Base-by-base conservation (phyloP, 1,140 invertebrate species). In the Scylla paramamosain region DNA sequence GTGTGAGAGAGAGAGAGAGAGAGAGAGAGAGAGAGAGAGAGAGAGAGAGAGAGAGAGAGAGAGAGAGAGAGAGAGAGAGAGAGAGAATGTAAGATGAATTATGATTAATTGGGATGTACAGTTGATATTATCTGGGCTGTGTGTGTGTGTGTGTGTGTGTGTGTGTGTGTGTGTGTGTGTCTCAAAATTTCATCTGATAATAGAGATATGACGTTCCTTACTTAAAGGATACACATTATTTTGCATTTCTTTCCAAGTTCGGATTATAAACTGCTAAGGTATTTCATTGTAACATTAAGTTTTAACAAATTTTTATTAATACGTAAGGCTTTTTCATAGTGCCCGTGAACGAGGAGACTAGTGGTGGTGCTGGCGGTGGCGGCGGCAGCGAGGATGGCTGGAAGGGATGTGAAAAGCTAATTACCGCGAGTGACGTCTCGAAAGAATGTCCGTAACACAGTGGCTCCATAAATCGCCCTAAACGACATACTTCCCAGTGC, bases 51-150 rank as follows among this genome's bases (percentile, higher is more conserved):
- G 67, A 77, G 67, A 20, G n/a, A 77, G 67, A 77, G 67, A 32
- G 28, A 84, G 83, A 84, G 83, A 84, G 31, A 28, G 83, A 29
- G 83, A 84, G 83, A 84, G 83, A 32, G 31, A 84, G 77, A 82
- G 77, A 29, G n/a, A 29, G 82, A 83, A 25, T 7, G 82, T 6
- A 20, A 84, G 83, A 84, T 28, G 77, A 28, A 28, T 3, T 20
- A 82, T 82, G 77, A 28, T 28, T 82, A 82, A 28, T 82, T 4
- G 7, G 20, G 77, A 82, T 25, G 77, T 82, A 82, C 16, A 28
- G 77, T 25, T 82, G 28, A 28, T 39, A 39, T 39, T 39, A 39
- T 39, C 39, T 39, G 39, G 39, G 39, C 6, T 39, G 6, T 39
- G 39, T 39, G 39, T 39, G 39, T 39, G 39, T 39, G 39, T 39